phyloP scores from a whole-genome alignment of 2,888 invertebrate genomes.

The Furcula furcula region DNA sequence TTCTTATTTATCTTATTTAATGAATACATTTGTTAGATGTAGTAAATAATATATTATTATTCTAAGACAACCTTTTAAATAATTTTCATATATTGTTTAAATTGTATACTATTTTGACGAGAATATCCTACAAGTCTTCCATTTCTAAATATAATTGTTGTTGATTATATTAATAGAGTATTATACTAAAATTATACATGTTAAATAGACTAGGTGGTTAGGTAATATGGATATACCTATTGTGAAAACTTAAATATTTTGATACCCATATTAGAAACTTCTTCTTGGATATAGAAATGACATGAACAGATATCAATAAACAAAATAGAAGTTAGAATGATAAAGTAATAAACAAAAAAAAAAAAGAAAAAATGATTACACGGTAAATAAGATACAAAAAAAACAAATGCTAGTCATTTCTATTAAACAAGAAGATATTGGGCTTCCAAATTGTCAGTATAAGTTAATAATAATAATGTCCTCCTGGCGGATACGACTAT shows the following conservation, averaged over 20 bases:
- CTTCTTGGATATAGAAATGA: slow-evolving; percentile 30
- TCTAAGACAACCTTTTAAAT: too few species aligned
- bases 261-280: slow-evolving; percentile 29
- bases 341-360: neutral
- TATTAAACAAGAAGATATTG: slow-evolving; percentile 31
- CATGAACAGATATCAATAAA: neutral
- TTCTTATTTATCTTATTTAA: too few species aligned
- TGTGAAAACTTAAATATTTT: slow-evolving; percentile 5
- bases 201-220: slow-evolving; percentile 39
- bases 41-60: too few species aligned
- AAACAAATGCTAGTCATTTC: slow-evolving; percentile 15
- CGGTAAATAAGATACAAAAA: neutral
- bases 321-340: neutral
- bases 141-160: slow-evolving; percentile 36
- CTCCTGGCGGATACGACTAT: too few species aligned
- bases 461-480: too few species aligned
- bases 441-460: slow-evolving; percentile 39
- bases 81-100: too few species aligned
- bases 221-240: slow-evolving; percentile 23
- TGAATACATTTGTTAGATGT: too few species aligned
- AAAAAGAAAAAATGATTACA: neutral
- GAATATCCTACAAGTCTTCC: slow-evolving; percentile 40
- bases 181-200: slow-evolving; percentile 39
- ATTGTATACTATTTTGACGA: slow-evolving; percentile 11
- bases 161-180: slow-evolving; percentile 37